These are phyloP conservation scores for Abrostola tripartita DNA, from an alignment of 2,888 invertebrate species.

Conservation along the genomic window DNA sequence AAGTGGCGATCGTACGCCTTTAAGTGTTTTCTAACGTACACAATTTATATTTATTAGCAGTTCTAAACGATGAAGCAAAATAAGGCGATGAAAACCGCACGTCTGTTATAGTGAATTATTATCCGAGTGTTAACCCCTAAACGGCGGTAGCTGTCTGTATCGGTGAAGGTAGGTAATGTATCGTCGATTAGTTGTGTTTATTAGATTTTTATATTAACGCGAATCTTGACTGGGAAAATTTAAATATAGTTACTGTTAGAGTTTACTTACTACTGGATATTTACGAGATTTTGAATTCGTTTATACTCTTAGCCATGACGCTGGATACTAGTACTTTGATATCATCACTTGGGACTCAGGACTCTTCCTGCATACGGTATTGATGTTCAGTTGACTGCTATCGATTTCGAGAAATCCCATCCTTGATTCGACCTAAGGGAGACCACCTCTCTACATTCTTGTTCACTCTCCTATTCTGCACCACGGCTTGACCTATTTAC, in stretches of 20 bases:
- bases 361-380: too few species aligned
- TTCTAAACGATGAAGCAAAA: constrained; percentile 15
- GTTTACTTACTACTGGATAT: not conserved
- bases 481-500: too few species aligned
- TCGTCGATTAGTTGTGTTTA: not conserved
- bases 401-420: too few species aligned
- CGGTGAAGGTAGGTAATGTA: not conserved
- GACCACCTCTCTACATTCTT: too few species aligned
- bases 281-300: too few species aligned
- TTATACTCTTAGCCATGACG: too few species aligned
- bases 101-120: constrained; percentile 15
- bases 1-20: not conserved
- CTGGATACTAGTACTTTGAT: too few species aligned
- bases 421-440: too few species aligned
- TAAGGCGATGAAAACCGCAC: constrained; percentile 16
- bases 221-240: not conserved
- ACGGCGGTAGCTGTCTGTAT: not conserved
- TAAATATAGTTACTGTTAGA: not conserved
- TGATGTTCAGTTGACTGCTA: too few species aligned
- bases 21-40: constrained; percentile 5
- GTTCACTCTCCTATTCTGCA: too few species aligned
- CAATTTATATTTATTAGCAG: constrained; percentile 22
- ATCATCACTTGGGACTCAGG: too few species aligned
- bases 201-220: not conserved
- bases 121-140: constrained; percentile 8